phyloP scores from a whole-genome alignment of 2,797 vertebrate genomes.

The Hoplostethus mediterraneus region DNA sequence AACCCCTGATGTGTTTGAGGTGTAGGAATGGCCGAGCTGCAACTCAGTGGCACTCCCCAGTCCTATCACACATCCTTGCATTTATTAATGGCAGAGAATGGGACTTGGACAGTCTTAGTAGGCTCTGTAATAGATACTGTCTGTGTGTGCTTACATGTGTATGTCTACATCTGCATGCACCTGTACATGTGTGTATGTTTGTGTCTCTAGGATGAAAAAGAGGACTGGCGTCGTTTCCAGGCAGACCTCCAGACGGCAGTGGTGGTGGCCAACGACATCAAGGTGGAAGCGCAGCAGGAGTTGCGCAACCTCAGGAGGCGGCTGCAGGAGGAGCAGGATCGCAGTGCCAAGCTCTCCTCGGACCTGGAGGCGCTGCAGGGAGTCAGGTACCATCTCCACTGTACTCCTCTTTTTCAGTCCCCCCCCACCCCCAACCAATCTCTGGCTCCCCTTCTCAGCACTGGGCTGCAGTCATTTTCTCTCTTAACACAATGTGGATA shows the following conservation, averaged over 20 bases:
- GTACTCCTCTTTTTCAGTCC: slow-evolving; percentile 21
- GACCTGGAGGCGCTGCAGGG: slow-evolving; percentile 92
- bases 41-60: too few relatives aligned
- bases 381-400: slow-evolving; percentile 80
- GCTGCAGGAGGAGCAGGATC: slow-evolving; percentile 95
- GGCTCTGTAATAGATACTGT: not conserved
- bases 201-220: slow-evolving; percentile 90
- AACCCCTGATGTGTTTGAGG: too few relatives aligned
- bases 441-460: slow-evolving; percentile 47
- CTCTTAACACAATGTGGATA: slow-evolving; percentile 56
- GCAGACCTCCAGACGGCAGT: slow-evolving; percentile 98
- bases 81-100: not conserved
- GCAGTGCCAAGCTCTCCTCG: slow-evolving; percentile 86
- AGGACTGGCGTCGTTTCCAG: slow-evolving; percentile 98
- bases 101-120: not conserved
- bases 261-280: slow-evolving; percentile 98
- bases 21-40: too few relatives aligned
- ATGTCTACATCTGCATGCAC: not conserved
- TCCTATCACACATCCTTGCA: not conserved
- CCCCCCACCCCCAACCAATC: slow-evolving; percentile 4
- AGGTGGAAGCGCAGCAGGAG: slow-evolving; percentile 98
- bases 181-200: slow-evolving; percentile 19
- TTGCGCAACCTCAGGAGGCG: slow-evolving; percentile 89
- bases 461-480: slow-evolving; percentile 66
- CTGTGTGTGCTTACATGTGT: not conserved